Conservation (phyloP, 1,140 invertebrate genomes). For the Ceratitis capitata region DNA sequence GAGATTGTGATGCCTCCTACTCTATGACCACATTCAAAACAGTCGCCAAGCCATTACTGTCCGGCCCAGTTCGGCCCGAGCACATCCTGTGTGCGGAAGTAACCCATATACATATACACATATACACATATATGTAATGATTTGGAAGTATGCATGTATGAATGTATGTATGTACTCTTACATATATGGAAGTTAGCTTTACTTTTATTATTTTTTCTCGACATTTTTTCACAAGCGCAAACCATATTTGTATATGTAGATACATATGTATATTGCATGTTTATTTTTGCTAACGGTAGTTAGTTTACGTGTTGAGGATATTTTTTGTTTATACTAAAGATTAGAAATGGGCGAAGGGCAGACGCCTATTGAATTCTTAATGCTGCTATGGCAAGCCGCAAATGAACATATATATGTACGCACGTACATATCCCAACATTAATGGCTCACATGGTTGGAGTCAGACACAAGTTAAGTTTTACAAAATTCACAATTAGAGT, state of each 20-base stretch:
- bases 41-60: neutral
- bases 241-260: neutral
- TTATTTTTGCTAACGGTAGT: neutral
- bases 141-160: no score
- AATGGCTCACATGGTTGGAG: neutral
- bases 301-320: neutral
- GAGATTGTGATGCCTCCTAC: neutral
- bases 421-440: no score
- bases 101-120: neutral
- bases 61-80: neutral
- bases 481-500: no score
- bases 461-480: neutral
- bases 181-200: no score
- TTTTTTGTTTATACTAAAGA: neutral
- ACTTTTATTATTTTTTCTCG: neutral
- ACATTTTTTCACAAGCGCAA: no score
- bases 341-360: neutral
- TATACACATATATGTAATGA: no score
- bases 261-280: no score
- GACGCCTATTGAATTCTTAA: neutral
- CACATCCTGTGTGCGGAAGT: constrained; percentile 2
- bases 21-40: neutral
- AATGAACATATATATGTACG: neutral
- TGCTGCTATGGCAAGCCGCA: neutral
- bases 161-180: neutral